A percentile compares a stretch with the other conserved stretches of the same genome.
Evolutionary conservation across 2,113 vertebrate species (phyloP).

Genomic region (Sinocyclocheilus anophthalmus): DNA sequence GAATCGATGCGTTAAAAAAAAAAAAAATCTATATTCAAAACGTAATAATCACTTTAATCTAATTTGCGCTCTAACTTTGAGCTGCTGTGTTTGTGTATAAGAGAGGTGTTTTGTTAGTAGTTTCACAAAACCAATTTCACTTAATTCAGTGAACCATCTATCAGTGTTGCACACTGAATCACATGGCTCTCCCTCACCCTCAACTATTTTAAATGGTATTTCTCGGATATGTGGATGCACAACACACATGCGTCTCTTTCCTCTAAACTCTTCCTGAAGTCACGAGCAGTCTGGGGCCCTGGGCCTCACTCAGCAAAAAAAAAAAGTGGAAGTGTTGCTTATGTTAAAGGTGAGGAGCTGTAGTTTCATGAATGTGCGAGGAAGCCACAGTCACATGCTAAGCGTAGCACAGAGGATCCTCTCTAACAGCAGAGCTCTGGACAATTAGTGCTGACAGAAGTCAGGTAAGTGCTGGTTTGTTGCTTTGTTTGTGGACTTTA

Average conservation of each 20-base stretch:
- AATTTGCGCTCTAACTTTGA: too few species aligned
- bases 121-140: not conserved
- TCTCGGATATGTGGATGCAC: not conserved
- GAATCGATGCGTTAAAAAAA: too few species aligned
- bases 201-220: not conserved
- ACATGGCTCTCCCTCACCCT: not conserved
- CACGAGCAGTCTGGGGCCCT: constrained; percentile 64
- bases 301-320: constrained; percentile 67
- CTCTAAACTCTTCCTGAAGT: constrained; percentile 50
- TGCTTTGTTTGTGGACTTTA: constrained; percentile 3
- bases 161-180: not conserved
- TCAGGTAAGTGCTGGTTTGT: constrained; percentile 35
- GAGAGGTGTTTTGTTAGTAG: too few species aligned
- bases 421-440: not conserved
- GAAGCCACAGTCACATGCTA: constrained; percentile 30
- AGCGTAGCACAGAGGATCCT: not conserved
- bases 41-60: too few species aligned
- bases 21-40: too few species aligned
- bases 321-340: constrained; percentile 70
- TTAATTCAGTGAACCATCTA: too few species aligned
- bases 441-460: not conserved
- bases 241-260: constrained; percentile 17
- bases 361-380: constrained; percentile 42
- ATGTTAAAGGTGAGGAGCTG: constrained; percentile 62
- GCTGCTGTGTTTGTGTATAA: too few species aligned